Evolutionary conservation across 2,797 vertebrate species (phyloP).

Genomic region (Liasis olivaceus): DNA sequence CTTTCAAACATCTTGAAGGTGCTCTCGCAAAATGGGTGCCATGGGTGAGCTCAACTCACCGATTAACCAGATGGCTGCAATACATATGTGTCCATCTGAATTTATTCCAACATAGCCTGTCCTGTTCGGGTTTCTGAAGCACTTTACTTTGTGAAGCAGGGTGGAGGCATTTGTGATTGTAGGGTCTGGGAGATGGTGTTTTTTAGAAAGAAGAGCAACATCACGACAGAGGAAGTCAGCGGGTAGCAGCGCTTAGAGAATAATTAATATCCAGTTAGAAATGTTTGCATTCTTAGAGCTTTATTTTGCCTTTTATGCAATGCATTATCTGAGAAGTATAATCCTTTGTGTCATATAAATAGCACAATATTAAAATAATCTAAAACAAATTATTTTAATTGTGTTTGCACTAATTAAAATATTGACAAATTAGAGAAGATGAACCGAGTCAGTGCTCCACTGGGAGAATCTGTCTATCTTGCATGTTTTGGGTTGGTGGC

Average conservation of each 20-base stretch:
- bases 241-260: background rate
- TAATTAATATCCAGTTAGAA: background rate
- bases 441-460: background rate
- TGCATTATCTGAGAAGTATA: conserved; percentile 9
- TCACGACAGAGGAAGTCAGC: background rate
- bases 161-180: background rate
- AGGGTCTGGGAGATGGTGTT: background rate
- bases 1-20: background rate
- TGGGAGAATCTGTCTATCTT: conserved; percentile 32
- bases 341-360: conserved; percentile 32
- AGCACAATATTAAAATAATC: conserved; percentile 29
- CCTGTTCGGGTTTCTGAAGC: background rate
- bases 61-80: background rate
- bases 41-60: background rate
- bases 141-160: background rate
- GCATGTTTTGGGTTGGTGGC: conserved; percentile 38
- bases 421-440: conserved; percentile 52
- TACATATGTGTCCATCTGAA: background rate
- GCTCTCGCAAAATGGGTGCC: background rate
- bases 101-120: background rate
- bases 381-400: conserved; percentile 38
- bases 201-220: background rate
- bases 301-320: conserved; percentile 16
- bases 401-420: conserved; percentile 54
- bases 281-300: background rate